Conservation (phyloP, 2,113 vertebrate species). For the Marmota monax region DNA sequence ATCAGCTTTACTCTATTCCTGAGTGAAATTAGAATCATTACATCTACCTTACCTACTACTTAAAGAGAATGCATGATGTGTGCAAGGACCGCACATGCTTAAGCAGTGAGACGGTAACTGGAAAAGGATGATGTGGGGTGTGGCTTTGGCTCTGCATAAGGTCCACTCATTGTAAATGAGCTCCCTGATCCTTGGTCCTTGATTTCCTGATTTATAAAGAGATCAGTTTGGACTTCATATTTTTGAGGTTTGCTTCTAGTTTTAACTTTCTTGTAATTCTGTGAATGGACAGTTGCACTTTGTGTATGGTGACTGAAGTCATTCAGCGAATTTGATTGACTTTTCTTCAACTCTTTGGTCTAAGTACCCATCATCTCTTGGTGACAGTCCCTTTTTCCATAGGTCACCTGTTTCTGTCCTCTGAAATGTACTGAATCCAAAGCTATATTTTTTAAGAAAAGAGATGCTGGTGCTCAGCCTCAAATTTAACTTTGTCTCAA, state of each 20-base stretch:
- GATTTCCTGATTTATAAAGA: neutral
- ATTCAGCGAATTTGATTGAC: neutral
- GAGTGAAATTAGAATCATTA: neutral
- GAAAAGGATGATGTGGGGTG: neutral
- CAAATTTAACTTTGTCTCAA: neutral
- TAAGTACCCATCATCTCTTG: neutral
- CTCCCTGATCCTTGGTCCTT: neutral
- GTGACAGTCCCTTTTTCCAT: neutral
- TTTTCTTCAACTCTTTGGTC: neutral
- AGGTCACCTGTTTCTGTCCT: neutral
- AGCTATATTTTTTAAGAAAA: neutral
- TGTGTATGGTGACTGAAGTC: neutral
- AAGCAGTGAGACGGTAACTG: neutral
- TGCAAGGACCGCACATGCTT: neutral
- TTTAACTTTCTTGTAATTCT: constrained; percentile 8
- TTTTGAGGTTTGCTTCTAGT: neutral
- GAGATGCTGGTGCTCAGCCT: neutral
- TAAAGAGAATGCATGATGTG: neutral
- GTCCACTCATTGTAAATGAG: neutral
- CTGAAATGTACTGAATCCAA: neutral
- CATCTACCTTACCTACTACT: neutral
- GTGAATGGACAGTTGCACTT: neutral
- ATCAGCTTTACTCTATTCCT: neutral
- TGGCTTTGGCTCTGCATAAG: neutral
- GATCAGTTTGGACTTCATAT: neutral